A percentile compares a stretch with the other conserved stretches of the same genome.
phyloP scores from a whole-genome alignment of 2,113 vertebrate species.

The Xenopus laevis region DNA sequence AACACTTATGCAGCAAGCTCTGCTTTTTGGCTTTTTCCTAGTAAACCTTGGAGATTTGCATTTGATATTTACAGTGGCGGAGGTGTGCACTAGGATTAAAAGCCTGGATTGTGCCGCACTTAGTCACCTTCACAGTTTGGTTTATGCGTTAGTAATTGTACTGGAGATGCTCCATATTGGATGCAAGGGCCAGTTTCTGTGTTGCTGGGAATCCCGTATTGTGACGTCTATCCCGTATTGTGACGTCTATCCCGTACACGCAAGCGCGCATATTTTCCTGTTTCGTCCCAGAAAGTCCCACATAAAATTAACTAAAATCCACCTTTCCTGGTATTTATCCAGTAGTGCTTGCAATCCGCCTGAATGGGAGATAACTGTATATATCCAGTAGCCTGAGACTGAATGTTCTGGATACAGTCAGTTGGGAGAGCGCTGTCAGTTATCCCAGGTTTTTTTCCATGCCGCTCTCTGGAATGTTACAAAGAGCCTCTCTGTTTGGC shows the following conservation, averaged over 20 bases:
- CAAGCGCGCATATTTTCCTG: not conserved
- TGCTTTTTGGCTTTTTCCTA: too few relatives aligned
- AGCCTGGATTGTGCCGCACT: too few relatives aligned
- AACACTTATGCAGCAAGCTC: too few relatives aligned
- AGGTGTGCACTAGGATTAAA: too few relatives aligned
- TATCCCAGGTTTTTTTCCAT: not conserved
- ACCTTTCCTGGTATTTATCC: not conserved
- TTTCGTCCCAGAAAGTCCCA: not conserved
- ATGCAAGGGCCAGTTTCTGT: not conserved
- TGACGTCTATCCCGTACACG: not conserved
- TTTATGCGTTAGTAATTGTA: not conserved
- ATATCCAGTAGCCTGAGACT: not conserved
- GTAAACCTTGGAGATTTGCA: too few relatives aligned
- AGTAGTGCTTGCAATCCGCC: not conserved
- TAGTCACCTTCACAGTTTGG: too few relatives aligned
- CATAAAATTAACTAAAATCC: not conserved
- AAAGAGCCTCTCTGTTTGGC: not conserved
- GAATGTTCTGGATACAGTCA: not conserved
- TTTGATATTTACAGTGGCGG: too few relatives aligned
- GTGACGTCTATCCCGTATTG: not conserved
- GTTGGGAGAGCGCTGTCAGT: not conserved
- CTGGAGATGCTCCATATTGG: not conserved
- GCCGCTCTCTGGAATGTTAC: not conserved
- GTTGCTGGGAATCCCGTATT: conserved; percentile 25
- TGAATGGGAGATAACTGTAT: not conserved